These are phyloP conservation scores for Aproaerema taeniolella DNA, from an alignment of 2,888 invertebrate species.

Conservation along the genomic window DNA sequence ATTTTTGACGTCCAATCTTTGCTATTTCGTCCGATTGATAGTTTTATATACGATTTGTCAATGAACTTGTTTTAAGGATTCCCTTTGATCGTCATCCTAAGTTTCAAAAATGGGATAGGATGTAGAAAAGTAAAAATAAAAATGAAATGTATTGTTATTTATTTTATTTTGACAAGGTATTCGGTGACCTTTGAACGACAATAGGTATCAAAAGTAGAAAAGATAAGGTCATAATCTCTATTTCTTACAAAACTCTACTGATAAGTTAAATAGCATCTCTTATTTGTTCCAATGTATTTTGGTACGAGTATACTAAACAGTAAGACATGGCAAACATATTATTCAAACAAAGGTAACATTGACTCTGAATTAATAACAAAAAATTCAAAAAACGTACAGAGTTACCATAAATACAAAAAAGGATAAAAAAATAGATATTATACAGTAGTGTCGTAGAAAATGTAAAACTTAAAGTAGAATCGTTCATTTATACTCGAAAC, in stretches of 20 bases:
- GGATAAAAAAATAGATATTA: too few relatives aligned
- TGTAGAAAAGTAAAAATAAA: slow-evolving; percentile 29
- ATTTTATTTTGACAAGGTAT: slow-evolving; percentile 74
- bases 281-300: slow-evolving; percentile 44
- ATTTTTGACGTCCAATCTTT: too few relatives aligned
- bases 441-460: too few relatives aligned
- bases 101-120: too few relatives aligned
- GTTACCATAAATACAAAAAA: too few relatives aligned
- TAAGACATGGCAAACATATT: slow-evolving; percentile 27
- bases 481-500: slow-evolving; percentile 53
- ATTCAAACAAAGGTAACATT: slow-evolving; percentile 42
- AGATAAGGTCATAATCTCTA: slow-evolving; percentile 65
- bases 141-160: slow-evolving; percentile 62
- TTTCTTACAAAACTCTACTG: slow-evolving; percentile 51
- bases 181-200: slow-evolving; percentile 73
- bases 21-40: too few relatives aligned
- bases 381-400: background rate
- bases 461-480: slow-evolving; percentile 10
- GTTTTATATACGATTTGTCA: too few relatives aligned
- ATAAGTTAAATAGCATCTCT: slow-evolving; percentile 68
- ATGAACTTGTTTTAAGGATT: too few relatives aligned
- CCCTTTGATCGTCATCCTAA: too few relatives aligned
- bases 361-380: slow-evolving; percentile 23
- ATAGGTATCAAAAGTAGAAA: slow-evolving; percentile 73
- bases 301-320: slow-evolving; percentile 47